Evolutionary conservation across 2,797 vertebrate species (phyloP).

Genomic region (Manis pentadactyla): DNA sequence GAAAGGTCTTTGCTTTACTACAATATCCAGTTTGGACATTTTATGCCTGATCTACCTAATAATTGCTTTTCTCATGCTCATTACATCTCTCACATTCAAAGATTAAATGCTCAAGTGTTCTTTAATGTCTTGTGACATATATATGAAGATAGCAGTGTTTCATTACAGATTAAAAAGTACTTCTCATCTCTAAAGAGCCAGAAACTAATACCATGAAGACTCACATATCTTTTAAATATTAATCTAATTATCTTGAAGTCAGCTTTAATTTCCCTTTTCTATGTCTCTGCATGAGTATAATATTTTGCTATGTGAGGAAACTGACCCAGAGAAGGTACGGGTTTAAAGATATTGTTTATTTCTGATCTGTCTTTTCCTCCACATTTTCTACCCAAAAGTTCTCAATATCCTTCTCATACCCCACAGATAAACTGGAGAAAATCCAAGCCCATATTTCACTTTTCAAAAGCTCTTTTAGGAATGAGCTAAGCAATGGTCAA

Average conservation of each 20-base stretch:
- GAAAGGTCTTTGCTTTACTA: not conserved
- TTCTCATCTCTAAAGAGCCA: not conserved
- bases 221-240: not conserved
- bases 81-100: not conserved
- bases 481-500: not conserved
- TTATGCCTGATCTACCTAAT: not conserved
- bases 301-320: not conserved
- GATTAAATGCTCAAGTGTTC: not conserved
- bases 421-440: not conserved
- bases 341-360: not conserved
- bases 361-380: not conserved
- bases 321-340: not conserved
- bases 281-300: not conserved
- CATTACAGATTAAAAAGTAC: not conserved
- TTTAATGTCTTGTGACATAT: not conserved
- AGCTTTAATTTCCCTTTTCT: not conserved
- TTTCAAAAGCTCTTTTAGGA: constrained; percentile 35
- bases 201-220: not conserved
- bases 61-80: not conserved
- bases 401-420: not conserved
- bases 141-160: not conserved
- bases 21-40: not conserved
- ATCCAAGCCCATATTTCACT: constrained; percentile 12
- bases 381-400: not conserved
- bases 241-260: constrained; percentile 17